Evolutionary conservation across 2,113 vertebrate species (phyloP), one percentile per base, ranked within the genome.

Genomic region (Benthochromis sp.): DNA sequence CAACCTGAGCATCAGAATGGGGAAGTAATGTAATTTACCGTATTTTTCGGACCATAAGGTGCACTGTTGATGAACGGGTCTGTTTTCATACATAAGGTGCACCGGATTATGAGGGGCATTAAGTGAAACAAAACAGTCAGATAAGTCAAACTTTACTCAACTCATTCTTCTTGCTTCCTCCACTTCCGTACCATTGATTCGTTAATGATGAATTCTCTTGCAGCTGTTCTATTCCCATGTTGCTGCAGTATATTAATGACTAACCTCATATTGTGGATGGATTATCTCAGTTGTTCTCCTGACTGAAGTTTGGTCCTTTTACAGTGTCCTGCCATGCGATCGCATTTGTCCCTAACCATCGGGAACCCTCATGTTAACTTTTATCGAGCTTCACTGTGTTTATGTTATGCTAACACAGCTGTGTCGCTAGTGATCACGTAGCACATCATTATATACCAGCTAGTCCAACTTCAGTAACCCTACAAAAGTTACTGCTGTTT

Each of bases 21-120:
- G 4, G 36, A 69, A 69, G 36, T 40, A 69, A 69, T 13, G 34
- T 14, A 21, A 69, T 40, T 69, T 69, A 61, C 29, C 2, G 2
- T 34, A 61, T 61, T 61, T 19, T 34, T 61, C 5, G 3, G 9
- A 34, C 57, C 57, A 61, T 31, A 61, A 1, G 27, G 57, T 6
- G 24, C 29, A 17, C 29, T 61, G 57, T 61, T 61, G 27, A 17
- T 61, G 57, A 61, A 61, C 0, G 8, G 57, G 8, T 61, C 27
- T 61, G 27, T 31, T 61, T 61, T 31, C 0, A 61, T 61, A 61
- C 29, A 61, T 61, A 61, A 61, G 57, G 57, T 0, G 0, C 16
- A 61, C 14, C 0, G 8, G 29, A 61, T 10, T 61, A 61, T 17
- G 5, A 61, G 8, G 57, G 2, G 14, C 57, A 17, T 57, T 57